These are phyloP conservation scores for Diabrotica balteata DNA, from an alignment of 2,888 invertebrate genomes.

Conservation along the genomic window DNA sequence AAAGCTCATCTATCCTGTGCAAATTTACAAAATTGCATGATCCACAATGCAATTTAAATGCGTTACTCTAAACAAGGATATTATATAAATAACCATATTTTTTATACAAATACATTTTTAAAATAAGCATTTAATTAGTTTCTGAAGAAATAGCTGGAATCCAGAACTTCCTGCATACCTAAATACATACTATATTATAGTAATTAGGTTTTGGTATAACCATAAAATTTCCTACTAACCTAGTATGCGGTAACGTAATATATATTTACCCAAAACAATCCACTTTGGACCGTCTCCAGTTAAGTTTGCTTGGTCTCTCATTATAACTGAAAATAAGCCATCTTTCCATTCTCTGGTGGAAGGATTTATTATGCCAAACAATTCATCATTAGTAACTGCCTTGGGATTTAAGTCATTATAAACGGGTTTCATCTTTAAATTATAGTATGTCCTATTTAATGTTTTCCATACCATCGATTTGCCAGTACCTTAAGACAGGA, in stretches of 20 bases:
- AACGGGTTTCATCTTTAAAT: conserved; percentile 81
- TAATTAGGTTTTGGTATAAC: too few species aligned
- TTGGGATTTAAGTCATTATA: conserved; percentile 95
- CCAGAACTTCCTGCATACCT: too few species aligned
- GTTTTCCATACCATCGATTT: conserved; percentile 95
- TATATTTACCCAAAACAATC: conserved; percentile 64
- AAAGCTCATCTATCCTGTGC: too few species aligned
- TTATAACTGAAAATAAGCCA: conserved; percentile 82
- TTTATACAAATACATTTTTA: too few species aligned
- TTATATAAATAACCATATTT: too few species aligned
- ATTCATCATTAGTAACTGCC: conserved; percentile 93
- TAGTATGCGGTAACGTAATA: background rate
- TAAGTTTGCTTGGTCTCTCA: conserved; percentile 93
- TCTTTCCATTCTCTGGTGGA: conserved; percentile 76
- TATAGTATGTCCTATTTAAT: conserved; percentile 80
- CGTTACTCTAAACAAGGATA: too few species aligned
- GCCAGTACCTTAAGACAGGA: conserved; percentile 78
- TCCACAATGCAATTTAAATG: too few species aligned
- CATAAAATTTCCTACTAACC: too few species aligned
- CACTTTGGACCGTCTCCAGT: conserved; percentile 87
- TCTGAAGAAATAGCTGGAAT: too few species aligned
- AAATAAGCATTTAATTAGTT: too few species aligned
- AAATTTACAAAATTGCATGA: too few species aligned
- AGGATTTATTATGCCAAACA: conserved; percentile 94
- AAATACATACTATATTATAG: too few species aligned